Evolutionary conservation across 2,888 invertebrate species (phyloP).

Genomic region (Rhorus exstirpatorius): DNA sequence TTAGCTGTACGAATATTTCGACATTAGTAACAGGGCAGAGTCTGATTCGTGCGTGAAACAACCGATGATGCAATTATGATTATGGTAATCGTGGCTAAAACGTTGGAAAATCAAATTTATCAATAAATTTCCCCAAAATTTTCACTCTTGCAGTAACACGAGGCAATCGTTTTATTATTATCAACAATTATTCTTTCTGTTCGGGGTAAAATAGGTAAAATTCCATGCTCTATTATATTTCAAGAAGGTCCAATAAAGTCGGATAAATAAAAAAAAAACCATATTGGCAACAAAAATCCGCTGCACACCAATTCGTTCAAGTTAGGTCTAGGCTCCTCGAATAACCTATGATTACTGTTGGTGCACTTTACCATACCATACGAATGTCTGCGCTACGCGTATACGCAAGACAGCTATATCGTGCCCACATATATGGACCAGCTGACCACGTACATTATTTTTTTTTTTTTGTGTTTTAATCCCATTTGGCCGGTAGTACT

Average conservation of each 20-base stretch:
- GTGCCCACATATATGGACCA: neutral
- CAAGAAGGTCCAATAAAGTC: neutral
- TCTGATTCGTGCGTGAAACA: neutral
- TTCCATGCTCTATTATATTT: too few species aligned
- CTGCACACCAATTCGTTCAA: constrained; percentile 26
- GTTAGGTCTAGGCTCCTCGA: constrained; percentile 10
- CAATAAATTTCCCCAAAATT: too few species aligned
- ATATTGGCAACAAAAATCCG: neutral
- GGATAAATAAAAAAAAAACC: neutral
- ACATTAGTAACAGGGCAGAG: neutral
- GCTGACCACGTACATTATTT: neutral
- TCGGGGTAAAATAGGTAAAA: too few species aligned
- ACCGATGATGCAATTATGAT: too few species aligned
- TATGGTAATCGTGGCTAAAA: too few species aligned
- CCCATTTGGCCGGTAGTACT: constrained; percentile 38
- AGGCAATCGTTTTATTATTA: too few species aligned
- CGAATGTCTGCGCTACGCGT: neutral
- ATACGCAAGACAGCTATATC: neutral
- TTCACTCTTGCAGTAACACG: too few species aligned
- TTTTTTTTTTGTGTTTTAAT: constrained; percentile 35
- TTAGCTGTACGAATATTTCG: constrained; percentile 36
- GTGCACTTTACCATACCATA: constrained; percentile 25
- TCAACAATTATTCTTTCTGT: too few species aligned
- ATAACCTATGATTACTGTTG: constrained; percentile 30
- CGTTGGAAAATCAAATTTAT: too few species aligned